Evolutionary conservation across 2,888 invertebrate species (phyloP).

Genomic region (Suillia variegata): DNA sequence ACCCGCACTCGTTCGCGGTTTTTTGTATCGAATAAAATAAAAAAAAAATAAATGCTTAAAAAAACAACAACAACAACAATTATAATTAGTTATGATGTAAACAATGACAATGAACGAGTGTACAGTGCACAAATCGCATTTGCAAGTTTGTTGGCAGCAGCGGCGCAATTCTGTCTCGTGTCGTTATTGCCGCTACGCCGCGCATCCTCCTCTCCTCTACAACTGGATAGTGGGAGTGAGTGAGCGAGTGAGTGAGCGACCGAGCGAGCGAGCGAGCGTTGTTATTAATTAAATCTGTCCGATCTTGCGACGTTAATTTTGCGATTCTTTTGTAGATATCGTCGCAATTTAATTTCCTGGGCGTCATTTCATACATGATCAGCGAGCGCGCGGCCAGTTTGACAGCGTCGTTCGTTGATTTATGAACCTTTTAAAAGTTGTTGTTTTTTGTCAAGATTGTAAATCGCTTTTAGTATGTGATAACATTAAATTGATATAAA

Average conservation of each 20-base stretch:
- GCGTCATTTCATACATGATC: too few relatives aligned
- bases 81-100: conserved; percentile 9
- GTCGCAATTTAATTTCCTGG: neutral
- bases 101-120: conserved; percentile 10
- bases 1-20: neutral
- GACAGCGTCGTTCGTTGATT: neutral
- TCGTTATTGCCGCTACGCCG: neutral
- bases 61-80: too few relatives aligned
- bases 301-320: conserved; percentile 8
- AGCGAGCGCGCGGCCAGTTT: too few relatives aligned
- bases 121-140: too few relatives aligned
- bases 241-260: too few relatives aligned
- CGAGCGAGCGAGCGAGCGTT: conserved; percentile 18
- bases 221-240: too few relatives aligned
- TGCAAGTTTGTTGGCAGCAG: conserved; percentile 3
- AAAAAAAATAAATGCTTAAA: too few relatives aligned
- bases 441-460: neutral
- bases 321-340: neutral
- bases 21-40: too few relatives aligned
- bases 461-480: too few relatives aligned
- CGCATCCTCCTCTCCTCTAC: too few relatives aligned
- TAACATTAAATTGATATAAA: too few relatives aligned
- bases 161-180: too few relatives aligned
- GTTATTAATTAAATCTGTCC: conserved; percentile 16
- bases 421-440: neutral